A percentile compares a stretch with the other conserved stretches of the same genome.
phyloP scores from a whole-genome alignment of 2,797 vertebrate species.

The Lithobates pipiens region DNA sequence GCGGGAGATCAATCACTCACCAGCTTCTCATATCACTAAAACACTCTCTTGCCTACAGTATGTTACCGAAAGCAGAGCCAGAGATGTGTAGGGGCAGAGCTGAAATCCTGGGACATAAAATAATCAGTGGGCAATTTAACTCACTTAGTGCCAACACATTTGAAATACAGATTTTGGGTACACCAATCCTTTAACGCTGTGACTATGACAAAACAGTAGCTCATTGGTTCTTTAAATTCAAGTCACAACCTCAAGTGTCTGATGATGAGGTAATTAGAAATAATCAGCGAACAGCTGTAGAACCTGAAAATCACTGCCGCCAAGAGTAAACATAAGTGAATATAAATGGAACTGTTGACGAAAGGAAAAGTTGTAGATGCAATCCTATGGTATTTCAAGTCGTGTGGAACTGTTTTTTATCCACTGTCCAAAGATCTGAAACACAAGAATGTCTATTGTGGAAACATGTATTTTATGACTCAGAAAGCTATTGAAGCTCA shows the following conservation, averaged over 20 bases:
- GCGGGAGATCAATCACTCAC: no score
- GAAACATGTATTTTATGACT: background rate
- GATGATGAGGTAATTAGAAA: background rate
- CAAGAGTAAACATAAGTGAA: background rate
- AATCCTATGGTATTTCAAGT: constrained; percentile 35
- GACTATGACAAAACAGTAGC: background rate
- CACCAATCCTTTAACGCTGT: background rate
- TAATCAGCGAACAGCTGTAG: background rate
- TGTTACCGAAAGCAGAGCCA: no score
- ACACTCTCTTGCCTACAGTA: no score
- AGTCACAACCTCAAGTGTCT: background rate
- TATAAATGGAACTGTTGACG: constrained; percentile 3
- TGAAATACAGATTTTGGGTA: background rate
- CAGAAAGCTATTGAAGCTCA: constrained; percentile 34
- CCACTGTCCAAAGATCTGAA: constrained; percentile 16
- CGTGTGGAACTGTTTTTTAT: constrained; percentile 37
- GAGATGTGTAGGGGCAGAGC: no score
- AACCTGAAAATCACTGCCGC: background rate
- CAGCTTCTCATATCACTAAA: no score
- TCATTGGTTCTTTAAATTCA: background rate
- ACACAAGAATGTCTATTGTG: constrained; percentile 41
- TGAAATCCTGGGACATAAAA: no score
- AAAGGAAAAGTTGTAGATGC: constrained; percentile 11
- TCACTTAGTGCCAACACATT: no score
- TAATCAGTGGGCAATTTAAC: no score